Evolutionary conservation across 2,797 vertebrate species (phyloP).

Genomic region (Poecilia wingei): DNA sequence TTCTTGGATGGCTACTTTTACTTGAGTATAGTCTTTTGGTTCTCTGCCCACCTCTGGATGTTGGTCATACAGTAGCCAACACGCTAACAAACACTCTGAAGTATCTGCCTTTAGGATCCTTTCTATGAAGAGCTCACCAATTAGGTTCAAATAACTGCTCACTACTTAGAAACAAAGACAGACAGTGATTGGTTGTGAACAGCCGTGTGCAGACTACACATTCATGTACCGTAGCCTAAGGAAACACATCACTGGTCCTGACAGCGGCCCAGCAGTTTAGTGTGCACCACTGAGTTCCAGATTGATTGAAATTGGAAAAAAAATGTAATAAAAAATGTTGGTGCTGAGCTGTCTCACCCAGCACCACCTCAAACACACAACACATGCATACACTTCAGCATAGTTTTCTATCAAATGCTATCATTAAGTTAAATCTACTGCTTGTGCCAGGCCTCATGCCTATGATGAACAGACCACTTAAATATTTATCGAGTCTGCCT

Average conservation of each 20-base stretch:
- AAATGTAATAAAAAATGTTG: background rate
- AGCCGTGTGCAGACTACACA: background rate
- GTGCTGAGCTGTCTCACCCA: background rate
- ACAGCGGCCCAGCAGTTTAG: conserved; percentile 29
- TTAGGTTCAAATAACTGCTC: conserved; percentile 43
- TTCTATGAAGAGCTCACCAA: conserved; percentile 28
- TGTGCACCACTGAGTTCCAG: background rate
- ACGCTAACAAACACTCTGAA: conserved; percentile 13
- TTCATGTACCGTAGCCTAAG: conserved; percentile 21
- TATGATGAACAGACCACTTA: conserved; percentile 61
- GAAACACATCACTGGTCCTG: conserved; percentile 23
- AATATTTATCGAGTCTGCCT: conserved; percentile 63
- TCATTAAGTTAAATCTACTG: conserved; percentile 26
- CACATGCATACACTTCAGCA: background rate
- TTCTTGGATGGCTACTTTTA: no score
- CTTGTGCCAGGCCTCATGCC: conserved; percentile 44
- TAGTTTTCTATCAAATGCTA: conserved; percentile 26
- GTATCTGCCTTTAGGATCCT: conserved; percentile 27
- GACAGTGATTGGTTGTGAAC: conserved; percentile 14
- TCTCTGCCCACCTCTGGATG: background rate
- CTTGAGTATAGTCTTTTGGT: no score
- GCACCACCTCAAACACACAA: background rate
- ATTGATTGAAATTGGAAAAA: conserved; percentile 31
- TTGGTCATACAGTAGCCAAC: background rate
- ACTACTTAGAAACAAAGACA: conserved; percentile 38